These are phyloP conservation scores for Hippopotamyrus pictus DNA, from an alignment of 2,797 vertebrate genomes.

Conservation along the genomic window DNA sequence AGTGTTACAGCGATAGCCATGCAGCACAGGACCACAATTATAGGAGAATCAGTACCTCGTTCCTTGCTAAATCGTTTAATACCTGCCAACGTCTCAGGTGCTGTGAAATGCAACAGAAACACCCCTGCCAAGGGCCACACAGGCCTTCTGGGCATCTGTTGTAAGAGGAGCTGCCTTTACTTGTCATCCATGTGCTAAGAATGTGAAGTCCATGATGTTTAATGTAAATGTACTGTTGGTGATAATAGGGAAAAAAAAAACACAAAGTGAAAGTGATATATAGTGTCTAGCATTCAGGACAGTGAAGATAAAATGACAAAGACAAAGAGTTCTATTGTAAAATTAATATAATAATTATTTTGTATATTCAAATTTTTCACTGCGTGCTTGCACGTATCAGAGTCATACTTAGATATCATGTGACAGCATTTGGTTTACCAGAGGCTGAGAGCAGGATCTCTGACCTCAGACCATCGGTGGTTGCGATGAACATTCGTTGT, in stretches of 20 bases:
- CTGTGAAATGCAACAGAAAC: not conserved
- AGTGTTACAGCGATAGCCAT: slow-evolving; percentile 58
- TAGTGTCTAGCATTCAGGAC: not conserved
- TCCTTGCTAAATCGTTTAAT: slow-evolving; percentile 59
- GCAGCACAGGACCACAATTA: slow-evolving; percentile 60
- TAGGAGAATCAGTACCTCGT: slow-evolving; percentile 63
- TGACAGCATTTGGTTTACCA: not conserved
- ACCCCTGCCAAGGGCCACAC: not conserved
- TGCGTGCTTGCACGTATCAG: not conserved
- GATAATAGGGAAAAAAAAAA: not conserved
- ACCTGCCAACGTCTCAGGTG: slow-evolving; percentile 57
- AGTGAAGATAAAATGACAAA: not conserved
- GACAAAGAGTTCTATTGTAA: not conserved
- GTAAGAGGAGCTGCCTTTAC: not conserved
- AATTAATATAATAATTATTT: not conserved
- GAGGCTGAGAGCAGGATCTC: not conserved
- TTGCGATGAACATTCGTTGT: not conserved
- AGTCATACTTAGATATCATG: not conserved
- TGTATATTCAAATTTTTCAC: not conserved
- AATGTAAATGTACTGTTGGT: not conserved
- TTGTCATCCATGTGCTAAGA: not conserved
- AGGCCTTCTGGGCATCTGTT: not conserved
- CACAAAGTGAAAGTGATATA: not conserved
- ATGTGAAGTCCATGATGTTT: not conserved
- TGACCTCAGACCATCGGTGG: not conserved